Base-by-base conservation (phyloP, 2,113 vertebrate species). In the Aldabrachelys gigantea region DNA sequence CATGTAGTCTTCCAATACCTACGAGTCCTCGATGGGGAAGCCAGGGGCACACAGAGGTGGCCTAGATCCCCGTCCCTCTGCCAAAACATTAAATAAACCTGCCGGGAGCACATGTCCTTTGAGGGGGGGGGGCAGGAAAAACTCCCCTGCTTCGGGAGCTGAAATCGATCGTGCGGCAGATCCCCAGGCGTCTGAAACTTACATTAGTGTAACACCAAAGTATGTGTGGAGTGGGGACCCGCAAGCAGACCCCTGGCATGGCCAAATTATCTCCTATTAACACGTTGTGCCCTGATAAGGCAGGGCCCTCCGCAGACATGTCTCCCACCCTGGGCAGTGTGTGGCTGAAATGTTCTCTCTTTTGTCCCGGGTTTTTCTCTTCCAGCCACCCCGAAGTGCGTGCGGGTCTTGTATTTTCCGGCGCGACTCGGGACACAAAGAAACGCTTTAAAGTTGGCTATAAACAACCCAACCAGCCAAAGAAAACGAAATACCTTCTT, bases 231-330 rank as follows among this genome's bases (percentile, higher is more conserved):
- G 2, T 1, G 29, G 29, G 27, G 11, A 35, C 62, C 62, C 59
- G 59, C 47, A 80, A n/a, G 0, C 85, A 85, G 50, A 38, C 24
- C 78, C 12, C 5, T 95, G 82, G 31, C 92, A 50, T 88, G 29
- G 41, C 95, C 91, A 24, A 91, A 95, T 97, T 95, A 97, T 97
- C 97, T 95, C 83, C 72, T 88, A 62, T 49, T 6, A 72, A 84
- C 84, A n/a, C 89, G 80, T 84, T 85, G 19, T 84, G 47, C 84
- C 52, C 85, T 56, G 97, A 97, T 97, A 97, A 97, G 95, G 90
- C 59, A 69, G 29, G 81, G 69, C 50, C 85, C 82, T 87, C 14
- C 62, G 82, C 93, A 87, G 95, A 78, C 88, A 85, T 75, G 80
- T 89, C 82, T 57, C 59, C 80, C 82, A 47, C 59, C 80, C 57